Evolutionary conservation across 1,140 invertebrate genomes (phyloP).

Genomic region (Chionoecetes opilio): DNA sequence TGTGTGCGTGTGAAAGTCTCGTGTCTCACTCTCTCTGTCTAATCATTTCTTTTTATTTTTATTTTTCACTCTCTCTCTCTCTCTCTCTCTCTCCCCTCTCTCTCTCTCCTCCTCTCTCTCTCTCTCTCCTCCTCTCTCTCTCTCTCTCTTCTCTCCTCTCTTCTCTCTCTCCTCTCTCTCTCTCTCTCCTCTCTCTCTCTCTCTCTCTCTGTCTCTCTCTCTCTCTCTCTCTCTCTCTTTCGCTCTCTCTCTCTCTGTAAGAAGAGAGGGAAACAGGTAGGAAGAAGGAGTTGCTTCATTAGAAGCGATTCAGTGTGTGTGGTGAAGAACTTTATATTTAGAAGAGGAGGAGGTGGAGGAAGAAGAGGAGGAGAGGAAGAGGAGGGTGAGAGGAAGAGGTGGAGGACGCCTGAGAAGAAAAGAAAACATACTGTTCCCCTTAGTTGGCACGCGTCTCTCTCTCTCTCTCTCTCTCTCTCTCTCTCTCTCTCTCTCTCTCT

Average conservation of each 20-base stretch:
- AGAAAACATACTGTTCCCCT: background rate
- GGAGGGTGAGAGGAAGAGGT: background rate
- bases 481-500: constrained; percentile 19
- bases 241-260: background rate
- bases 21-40: too few species aligned
- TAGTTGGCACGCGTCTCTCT: background rate
- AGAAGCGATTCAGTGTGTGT: background rate
- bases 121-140: too few species aligned
- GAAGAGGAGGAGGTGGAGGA: background rate
- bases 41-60: too few species aligned
- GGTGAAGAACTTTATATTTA: constrained; percentile 20
- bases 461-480: background rate
- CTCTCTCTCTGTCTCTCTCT: too few species aligned
- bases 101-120: too few species aligned
- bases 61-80: too few species aligned
- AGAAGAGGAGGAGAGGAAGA: background rate
- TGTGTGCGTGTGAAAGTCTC: too few species aligned
- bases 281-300: background rate
- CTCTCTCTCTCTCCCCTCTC: too few species aligned
- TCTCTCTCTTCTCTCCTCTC: too few species aligned
- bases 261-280: background rate
- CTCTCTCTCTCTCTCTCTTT: too few species aligned
- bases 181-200: too few species aligned
- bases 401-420: background rate
- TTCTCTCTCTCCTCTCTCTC: too few species aligned